phyloP scores from a whole-genome alignment of 2,797 vertebrate genomes.

The Cygnus olor region DNA sequence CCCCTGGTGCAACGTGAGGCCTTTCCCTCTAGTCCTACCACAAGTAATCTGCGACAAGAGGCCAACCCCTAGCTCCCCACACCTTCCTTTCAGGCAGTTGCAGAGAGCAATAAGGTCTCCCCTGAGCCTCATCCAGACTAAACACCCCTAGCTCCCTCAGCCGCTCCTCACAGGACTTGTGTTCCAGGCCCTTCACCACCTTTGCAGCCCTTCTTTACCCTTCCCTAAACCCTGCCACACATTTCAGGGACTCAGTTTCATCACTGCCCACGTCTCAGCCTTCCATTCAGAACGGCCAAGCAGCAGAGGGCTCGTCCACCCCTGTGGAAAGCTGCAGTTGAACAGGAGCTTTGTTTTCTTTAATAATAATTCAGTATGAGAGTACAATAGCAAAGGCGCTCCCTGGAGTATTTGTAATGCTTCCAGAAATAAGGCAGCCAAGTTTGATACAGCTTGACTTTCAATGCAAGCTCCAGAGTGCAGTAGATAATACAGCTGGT shows the following conservation, averaged over 20 bases:
- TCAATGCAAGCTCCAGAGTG: neutral
- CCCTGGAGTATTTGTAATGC: neutral
- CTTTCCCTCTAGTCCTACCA: too few relatives aligned
- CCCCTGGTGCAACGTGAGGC: too few relatives aligned
- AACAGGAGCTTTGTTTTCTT: conserved; percentile 36
- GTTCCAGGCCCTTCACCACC: too few relatives aligned
- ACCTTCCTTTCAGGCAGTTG: too few relatives aligned
- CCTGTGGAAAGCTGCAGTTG: neutral
- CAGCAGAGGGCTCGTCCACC: neutral
- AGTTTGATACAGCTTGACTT: neutral
- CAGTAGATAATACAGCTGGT: neutral
- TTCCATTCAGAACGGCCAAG: neutral
- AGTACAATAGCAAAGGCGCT: neutral
- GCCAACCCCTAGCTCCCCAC: too few relatives aligned
- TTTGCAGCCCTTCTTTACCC: neutral
- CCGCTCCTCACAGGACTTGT: too few relatives aligned
- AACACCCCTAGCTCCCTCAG: too few relatives aligned
- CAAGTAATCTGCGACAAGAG: too few relatives aligned
- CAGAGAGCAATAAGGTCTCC: too few relatives aligned
- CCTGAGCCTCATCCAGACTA: too few relatives aligned
- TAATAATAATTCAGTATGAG: conserved; percentile 22
- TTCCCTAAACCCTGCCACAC: neutral
- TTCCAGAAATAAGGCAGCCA: neutral
- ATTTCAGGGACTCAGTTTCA: too few relatives aligned
- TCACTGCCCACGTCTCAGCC: too few relatives aligned